Conservation (phyloP, 1,140 invertebrate genomes). For the Luehdorfia chinensis region DNA sequence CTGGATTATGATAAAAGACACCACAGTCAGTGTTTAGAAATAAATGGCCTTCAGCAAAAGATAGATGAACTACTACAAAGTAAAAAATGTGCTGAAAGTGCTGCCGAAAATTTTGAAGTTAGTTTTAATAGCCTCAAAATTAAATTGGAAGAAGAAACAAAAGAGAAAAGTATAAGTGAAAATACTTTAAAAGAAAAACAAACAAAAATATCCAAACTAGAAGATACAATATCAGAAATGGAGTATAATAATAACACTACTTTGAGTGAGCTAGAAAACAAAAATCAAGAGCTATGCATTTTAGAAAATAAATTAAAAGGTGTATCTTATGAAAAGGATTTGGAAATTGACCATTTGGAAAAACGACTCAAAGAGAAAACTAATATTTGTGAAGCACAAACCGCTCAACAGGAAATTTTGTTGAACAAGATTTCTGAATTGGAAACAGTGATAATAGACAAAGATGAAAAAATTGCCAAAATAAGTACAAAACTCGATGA, state of each 20-base stretch:
- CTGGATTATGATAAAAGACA: slow-evolving; percentile 29
- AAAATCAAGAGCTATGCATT: slow-evolving; percentile 19
- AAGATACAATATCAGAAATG: slow-evolving; percentile 20
- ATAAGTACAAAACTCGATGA: slow-evolving; percentile 35
- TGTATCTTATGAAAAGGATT: slow-evolving; percentile 24
- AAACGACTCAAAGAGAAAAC: slow-evolving; percentile 21
- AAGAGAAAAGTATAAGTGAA: slow-evolving; percentile 16
- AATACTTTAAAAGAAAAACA: slow-evolving; percentile 15
- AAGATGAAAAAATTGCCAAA: slow-evolving; percentile 31
- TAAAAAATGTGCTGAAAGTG: slow-evolving; percentile 3
- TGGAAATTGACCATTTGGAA: slow-evolving; percentile 24
- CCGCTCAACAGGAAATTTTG: slow-evolving; percentile 23
- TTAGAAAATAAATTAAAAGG: slow-evolving; percentile 5
- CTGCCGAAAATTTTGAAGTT: neutral
- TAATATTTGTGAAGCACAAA: slow-evolving; percentile 21
- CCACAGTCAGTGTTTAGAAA: slow-evolving; percentile 25
- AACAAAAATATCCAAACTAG: slow-evolving; percentile 15
- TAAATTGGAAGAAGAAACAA: slow-evolving; percentile 21
- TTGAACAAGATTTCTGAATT: slow-evolving; percentile 34
- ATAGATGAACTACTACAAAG: slow-evolving; percentile 9
- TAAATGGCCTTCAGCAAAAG: slow-evolving; percentile 15
- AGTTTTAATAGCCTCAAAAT: slow-evolving; percentile 11
- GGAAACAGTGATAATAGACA: slow-evolving; percentile 23
- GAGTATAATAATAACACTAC: slow-evolving; percentile 15
- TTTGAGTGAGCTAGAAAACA: slow-evolving; percentile 16